Conservation (phyloP, 2,113 vertebrate genomes). For the Burhinus bistriatus region DNA sequence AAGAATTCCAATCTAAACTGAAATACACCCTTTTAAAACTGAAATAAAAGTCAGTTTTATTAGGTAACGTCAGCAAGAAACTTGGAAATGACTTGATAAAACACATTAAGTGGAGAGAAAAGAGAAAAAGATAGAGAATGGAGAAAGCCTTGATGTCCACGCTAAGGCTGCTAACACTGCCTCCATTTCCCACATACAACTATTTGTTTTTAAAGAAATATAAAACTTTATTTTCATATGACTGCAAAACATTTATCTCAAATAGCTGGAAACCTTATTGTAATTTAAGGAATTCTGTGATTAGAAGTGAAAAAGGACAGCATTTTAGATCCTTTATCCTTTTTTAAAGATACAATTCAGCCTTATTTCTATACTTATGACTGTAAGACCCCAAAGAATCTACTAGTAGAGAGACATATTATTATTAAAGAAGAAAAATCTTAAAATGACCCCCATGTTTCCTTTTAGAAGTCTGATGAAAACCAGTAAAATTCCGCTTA, state of each 20-base stretch:
- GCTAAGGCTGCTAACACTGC: not conserved
- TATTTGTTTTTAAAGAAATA: not conserved
- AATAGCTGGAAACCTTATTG: not conserved
- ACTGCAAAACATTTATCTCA: not conserved
- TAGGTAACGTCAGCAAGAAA: not conserved
- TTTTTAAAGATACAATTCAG: not conserved
- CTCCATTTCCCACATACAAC: not conserved
- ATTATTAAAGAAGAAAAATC: not conserved
- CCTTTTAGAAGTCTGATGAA: not conserved
- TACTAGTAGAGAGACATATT: not conserved
- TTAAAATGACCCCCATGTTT: not conserved
- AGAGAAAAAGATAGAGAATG: not conserved
- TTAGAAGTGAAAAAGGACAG: not conserved
- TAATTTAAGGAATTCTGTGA: not conserved
- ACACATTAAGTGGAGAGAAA: not conserved
- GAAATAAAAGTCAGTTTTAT: not conserved
- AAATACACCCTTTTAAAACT: not conserved
- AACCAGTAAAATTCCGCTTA: not conserved
- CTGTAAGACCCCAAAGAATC: not conserved
- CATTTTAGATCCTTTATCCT: not conserved
- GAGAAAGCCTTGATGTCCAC: not conserved
- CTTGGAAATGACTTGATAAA: not conserved
- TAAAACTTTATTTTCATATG: not conserved
- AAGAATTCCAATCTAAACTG: not conserved
- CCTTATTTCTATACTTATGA: not conserved